phyloP scores from a whole-genome alignment of 2,888 invertebrate species.

The Spatulosminthurus flaviceps region DNA sequence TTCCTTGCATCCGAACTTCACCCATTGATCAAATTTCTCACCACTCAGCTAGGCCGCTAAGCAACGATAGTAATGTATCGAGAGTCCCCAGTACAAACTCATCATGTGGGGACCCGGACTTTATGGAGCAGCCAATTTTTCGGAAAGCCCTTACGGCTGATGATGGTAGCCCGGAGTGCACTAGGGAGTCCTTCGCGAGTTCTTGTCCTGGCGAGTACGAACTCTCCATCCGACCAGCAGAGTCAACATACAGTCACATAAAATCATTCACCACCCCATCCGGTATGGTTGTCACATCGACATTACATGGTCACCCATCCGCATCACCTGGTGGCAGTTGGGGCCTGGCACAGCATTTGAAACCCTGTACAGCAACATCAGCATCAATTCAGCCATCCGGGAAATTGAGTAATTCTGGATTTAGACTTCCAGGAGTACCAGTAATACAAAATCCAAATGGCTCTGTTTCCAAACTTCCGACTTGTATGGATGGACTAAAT shows the following conservation, averaged over 20 bases:
- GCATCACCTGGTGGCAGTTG: neutral
- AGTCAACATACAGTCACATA: neutral
- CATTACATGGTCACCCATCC: constrained; percentile 18
- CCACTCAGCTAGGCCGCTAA: neutral
- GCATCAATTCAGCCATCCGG: neutral
- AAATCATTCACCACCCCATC: constrained; percentile 47
- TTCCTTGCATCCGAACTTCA: neutral
- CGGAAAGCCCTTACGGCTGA: neutral
- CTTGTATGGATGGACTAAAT: constrained; percentile 6
- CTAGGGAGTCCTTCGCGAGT: neutral
- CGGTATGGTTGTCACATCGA: constrained; percentile 45
- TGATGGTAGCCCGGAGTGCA: neutral
- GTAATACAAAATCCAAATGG: constrained; percentile 33
- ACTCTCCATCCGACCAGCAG: constrained; percentile 27
- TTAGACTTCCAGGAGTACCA: constrained; percentile 29
- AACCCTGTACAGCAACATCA: constrained; percentile 13
- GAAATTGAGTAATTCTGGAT: constrained; percentile 22
- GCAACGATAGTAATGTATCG: neutral
- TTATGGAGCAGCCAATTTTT: neutral
- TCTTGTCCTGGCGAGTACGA: constrained; percentile 28
- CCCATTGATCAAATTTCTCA: neutral
- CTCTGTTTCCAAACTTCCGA: constrained; percentile 15
- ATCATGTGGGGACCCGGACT: neutral
- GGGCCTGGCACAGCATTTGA: neutral
- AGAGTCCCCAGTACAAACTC: constrained; percentile 2